Base-by-base conservation (phyloP, 2,797 vertebrate genomes). In the Pantherophis vulpinus region DNA sequence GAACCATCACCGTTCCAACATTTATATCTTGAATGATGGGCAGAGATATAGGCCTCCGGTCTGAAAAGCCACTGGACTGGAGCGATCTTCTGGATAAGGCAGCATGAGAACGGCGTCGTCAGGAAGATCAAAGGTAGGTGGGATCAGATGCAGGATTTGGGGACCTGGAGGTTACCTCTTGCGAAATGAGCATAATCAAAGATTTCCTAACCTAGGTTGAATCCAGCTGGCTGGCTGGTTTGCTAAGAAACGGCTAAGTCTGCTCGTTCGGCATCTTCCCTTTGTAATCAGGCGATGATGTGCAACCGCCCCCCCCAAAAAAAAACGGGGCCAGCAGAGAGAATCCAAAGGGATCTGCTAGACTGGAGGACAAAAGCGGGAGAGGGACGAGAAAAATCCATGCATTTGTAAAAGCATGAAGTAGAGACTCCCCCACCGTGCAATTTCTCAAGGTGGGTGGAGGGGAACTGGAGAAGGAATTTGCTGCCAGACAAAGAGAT, bases 391-490 rank as follows among this genome's bases (percentile, higher is more conserved):
- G 42, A 4, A 47, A 11, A 12, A 2, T 2, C 13, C 29, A 32
- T 37, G 54, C 32, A 32, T 2, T 25, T 11, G 7, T 3, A 25
- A 54, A 5, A 7, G 47, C 32, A 42, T 79, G 37, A 1, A 60
- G 16, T 18, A n/a, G n/a, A 23, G 5, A 4, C 2, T 13, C 7
- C 25, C 29, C 29, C 63, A n/a, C 42, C 20, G 2, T 86, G 74
- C 18, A 6, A 9, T 29, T 32, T n/a, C 29, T 18, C 2, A 47
- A 29, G n/a, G 16, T 1, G 32, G 3, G 0, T 0, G 4, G n/a
- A 5, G 87, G 60, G 12, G 3, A 18, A 37, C 9, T 8, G 10
- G 14, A 18, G 7, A 14, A 5, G 20, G 58, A 37, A 23, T 11
- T 32, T 18, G 54, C 13, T 42, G 4, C 14, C 47, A 88, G 23